Evolutionary conservation across 1,140 invertebrate genomes (phyloP).

Genomic region (Saccostrea glomerata): DNA sequence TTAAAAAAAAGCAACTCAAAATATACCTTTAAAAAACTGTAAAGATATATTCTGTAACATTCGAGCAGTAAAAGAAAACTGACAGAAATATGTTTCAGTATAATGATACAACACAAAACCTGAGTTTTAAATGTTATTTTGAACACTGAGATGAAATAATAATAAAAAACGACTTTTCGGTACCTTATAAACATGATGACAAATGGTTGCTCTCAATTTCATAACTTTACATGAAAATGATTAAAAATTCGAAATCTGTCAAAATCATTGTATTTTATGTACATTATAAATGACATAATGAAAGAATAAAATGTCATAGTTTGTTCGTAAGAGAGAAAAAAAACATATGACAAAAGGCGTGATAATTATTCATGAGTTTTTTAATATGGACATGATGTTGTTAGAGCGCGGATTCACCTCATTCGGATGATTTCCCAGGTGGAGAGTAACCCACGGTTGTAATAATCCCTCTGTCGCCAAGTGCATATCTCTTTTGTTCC

Average conservation of each 20-base stretch:
- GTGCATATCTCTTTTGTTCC: conserved; percentile 1
- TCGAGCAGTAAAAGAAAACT: too few relatives aligned
- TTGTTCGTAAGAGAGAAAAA: neutral
- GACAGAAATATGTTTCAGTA: too few relatives aligned
- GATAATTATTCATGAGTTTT: conserved; percentile 16
- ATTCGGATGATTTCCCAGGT: conserved; percentile 13
- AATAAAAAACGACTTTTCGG: too few relatives aligned
- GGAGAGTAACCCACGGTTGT: neutral
- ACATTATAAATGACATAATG: neutral
- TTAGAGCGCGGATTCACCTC: neutral
- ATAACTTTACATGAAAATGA: neutral
- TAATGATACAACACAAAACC: too few relatives aligned
- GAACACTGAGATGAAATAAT: too few relatives aligned
- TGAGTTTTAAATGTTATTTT: too few relatives aligned
- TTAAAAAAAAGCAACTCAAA: too few relatives aligned
- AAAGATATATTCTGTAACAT: too few relatives aligned
- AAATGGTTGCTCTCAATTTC: too few relatives aligned
- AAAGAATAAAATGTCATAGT: neutral
- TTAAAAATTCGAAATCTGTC: neutral
- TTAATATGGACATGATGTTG: conserved; percentile 6
- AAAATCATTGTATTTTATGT: neutral
- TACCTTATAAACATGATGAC: too few relatives aligned
- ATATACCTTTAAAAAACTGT: too few relatives aligned
- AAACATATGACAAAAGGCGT: neutral
- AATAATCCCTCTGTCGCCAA: neutral